These are phyloP conservation scores for Incurvaria masculella DNA, from an alignment of 2,888 invertebrate species.

Conservation along the genomic window DNA sequence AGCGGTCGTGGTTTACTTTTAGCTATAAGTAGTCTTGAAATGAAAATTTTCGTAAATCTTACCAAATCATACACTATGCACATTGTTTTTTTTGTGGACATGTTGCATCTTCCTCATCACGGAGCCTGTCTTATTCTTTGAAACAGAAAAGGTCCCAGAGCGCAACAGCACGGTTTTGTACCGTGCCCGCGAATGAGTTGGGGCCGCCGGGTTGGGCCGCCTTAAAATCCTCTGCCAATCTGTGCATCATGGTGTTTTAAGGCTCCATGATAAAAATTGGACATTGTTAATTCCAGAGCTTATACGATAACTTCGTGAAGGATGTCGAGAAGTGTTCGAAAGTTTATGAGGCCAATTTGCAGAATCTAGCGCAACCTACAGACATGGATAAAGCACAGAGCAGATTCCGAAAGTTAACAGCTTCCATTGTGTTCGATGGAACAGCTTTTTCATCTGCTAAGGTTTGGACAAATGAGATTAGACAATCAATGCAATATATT, in stretches of 20 bases:
- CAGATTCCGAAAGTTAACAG: slow-evolving; percentile 27
- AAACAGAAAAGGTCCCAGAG: too few relatives aligned
- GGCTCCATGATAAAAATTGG: not conserved
- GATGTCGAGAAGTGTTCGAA: slow-evolving; percentile 42
- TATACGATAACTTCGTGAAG: slow-evolving; percentile 44
- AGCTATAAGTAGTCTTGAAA: too few relatives aligned
- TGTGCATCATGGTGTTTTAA: not conserved
- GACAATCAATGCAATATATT: too few relatives aligned
- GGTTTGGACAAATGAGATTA: slow-evolving; percentile 22
- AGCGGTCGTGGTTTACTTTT: too few relatives aligned
- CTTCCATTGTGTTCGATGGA: slow-evolving; percentile 32
- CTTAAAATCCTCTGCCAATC: slow-evolving; percentile 1
- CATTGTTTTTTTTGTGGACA: too few relatives aligned
- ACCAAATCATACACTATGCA: too few relatives aligned
- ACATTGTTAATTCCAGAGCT: slow-evolving; percentile 24
- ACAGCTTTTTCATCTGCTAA: slow-evolving; percentile 28
- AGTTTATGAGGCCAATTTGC: slow-evolving; percentile 33
- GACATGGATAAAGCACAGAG: slow-evolving; percentile 28
- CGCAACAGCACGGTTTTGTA: too few relatives aligned
- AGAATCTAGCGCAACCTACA: slow-evolving; percentile 25
- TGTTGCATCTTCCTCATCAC: too few relatives aligned
- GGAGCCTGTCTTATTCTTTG: too few relatives aligned
- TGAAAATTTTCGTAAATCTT: too few relatives aligned
- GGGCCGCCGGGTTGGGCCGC: too few relatives aligned
- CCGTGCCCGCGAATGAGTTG: too few relatives aligned